Percentiles rank a stretch among this genome's conserved stretches.
Evolutionary conservation across 53 echinoderm and acorn worm genomes (phyloP).

Genomic region (Crossaster papposus): DNA sequence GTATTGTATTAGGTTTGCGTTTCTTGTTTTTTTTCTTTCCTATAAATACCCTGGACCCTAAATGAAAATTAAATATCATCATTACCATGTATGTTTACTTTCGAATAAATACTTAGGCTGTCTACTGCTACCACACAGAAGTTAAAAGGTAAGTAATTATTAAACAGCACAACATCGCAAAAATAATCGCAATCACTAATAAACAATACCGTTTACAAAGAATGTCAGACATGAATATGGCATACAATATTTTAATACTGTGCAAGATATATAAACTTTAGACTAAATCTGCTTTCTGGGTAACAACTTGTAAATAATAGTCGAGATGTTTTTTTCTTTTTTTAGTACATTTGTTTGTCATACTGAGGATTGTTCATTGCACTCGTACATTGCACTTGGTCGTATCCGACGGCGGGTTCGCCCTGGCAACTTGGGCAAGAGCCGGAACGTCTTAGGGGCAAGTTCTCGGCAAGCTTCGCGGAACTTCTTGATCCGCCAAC

Average conservation of each 20-base stretch:
- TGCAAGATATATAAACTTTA: neutral
- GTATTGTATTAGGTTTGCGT: neutral
- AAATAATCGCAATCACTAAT: too few relatives aligned
- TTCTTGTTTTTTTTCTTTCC: neutral
- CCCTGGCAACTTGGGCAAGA: slow-evolving; percentile 92
- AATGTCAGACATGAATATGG: neutral
- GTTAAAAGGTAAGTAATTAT: neutral
- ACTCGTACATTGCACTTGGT: slow-evolving; percentile 99
- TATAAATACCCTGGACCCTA: neutral
- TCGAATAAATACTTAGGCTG: neutral
- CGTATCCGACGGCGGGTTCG: slow-evolving; percentile 87
- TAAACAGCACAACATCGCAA: neutral
- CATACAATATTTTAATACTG: neutral
- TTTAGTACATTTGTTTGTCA: slow-evolving; percentile 53
- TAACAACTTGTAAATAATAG: slow-evolving; percentile 11
- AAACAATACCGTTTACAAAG: neutral
- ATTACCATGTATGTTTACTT: neutral
- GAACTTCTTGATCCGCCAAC: slow-evolving; percentile 99
- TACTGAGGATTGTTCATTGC: slow-evolving; percentile 93
- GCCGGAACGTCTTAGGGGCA: slow-evolving; percentile 88
- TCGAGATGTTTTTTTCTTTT: neutral
- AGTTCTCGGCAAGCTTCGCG: slow-evolving; percentile 96
- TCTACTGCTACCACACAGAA: slow-evolving; percentile 15
- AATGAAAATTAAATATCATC: neutral
- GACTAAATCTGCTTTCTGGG: neutral